These are phyloP conservation scores for Sus cebifrons DNA, from an alignment of 2,797 vertebrate genomes.

Conservation along the genomic window DNA sequence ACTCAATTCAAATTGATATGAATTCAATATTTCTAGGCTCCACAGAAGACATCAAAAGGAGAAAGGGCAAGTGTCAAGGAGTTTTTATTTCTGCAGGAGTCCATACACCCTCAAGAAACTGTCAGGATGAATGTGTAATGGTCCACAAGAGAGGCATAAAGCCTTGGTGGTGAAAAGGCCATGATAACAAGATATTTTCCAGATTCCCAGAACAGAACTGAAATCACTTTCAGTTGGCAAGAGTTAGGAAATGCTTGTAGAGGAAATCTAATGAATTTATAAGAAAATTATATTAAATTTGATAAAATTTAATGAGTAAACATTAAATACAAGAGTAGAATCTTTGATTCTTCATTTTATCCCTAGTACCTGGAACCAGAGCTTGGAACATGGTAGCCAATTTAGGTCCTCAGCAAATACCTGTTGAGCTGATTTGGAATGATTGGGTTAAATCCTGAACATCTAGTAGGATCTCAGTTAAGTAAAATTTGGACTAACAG, in stretches of 20 bases:
- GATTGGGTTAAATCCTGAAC: background rate
- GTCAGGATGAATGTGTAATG: slow-evolving; percentile 25
- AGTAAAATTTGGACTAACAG: background rate
- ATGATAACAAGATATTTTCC: slow-evolving; percentile 62
- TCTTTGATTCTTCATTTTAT: slow-evolving; percentile 4
- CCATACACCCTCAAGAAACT: slow-evolving; percentile 14
- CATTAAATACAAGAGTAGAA: slow-evolving; percentile 3
- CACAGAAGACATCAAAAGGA: background rate
- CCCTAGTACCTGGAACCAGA: background rate
- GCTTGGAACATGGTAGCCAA: background rate
- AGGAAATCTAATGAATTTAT: slow-evolving; percentile 34
- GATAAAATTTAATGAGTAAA: slow-evolving; percentile 39
- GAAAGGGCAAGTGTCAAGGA: background rate
- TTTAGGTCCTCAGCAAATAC: background rate
- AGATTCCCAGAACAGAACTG: slow-evolving; percentile 26
- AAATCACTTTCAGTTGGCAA: slow-evolving; percentile 26
- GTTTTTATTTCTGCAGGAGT: slow-evolving; percentile 37
- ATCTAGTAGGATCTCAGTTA: background rate
- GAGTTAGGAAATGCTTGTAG: background rate
- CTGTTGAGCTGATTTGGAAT: background rate
- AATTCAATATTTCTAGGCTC: slow-evolving; percentile 16
- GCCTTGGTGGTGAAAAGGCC: slow-evolving; percentile 48
- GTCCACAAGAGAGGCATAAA: slow-evolving; percentile 46
- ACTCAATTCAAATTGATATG: background rate
- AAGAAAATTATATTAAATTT: slow-evolving; percentile 10